Conservation (phyloP, 2,797 vertebrate species). For the Myripristis jacobus region DNA sequence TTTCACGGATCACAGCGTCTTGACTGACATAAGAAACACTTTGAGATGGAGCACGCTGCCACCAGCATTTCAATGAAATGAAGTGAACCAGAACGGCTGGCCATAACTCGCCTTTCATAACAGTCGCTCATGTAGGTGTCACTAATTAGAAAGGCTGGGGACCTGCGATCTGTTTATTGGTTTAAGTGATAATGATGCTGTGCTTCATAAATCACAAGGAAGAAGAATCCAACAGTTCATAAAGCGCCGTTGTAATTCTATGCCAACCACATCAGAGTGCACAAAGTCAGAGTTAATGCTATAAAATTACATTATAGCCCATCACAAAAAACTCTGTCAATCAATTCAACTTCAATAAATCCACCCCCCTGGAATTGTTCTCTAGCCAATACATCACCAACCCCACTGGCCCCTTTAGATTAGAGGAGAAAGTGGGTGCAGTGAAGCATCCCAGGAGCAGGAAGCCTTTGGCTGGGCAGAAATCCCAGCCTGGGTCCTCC, state of each 20-base stretch:
- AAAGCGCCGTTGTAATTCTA: conserved; percentile 29
- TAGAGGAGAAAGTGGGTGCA: conserved; percentile 74
- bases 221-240: conserved; percentile 31
- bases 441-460: conserved; percentile 72
- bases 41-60: conserved; percentile 42
- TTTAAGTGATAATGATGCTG: conserved; percentile 30
- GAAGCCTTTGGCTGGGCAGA: conserved; percentile 75
- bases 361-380: conserved; percentile 54
- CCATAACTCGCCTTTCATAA: conserved; percentile 28
- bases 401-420: conserved; percentile 65
- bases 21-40: conserved; percentile 52
- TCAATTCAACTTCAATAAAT: conserved; percentile 60
- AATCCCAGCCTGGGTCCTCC: conserved; percentile 75
- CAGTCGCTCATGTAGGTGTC: conserved; percentile 54
- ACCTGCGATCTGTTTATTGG: conserved; percentile 33
- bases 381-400: conserved; percentile 42
- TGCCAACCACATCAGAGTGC: conserved; percentile 46
- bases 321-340: conserved; percentile 56
- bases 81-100: conserved; percentile 32
- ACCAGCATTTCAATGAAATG: conserved; percentile 53
- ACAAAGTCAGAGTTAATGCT: conserved; percentile 44
- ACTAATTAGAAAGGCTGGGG: conserved; percentile 48
- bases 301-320: conserved; percentile 53
- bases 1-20: conserved; percentile 74
- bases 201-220: conserved; percentile 33